Evolutionary conservation across 2,113 vertebrate genomes (phyloP).

Genomic region (Felis chaus): DNA sequence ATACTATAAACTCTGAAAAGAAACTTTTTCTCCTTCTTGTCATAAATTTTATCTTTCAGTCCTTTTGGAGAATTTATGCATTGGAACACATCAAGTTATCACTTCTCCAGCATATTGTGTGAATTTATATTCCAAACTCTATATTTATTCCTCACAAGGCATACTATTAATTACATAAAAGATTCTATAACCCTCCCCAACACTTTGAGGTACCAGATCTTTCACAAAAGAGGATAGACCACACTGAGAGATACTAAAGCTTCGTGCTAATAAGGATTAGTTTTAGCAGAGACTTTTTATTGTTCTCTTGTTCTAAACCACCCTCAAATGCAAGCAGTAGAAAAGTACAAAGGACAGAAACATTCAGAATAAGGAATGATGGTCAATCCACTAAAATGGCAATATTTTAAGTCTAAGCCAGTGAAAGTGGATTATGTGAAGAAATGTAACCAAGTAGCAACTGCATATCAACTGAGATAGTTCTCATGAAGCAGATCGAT

Average conservation of each 20-base stretch:
- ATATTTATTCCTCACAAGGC: neutral
- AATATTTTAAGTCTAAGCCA: neutral
- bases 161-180: neutral
- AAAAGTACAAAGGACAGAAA: neutral
- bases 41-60: neutral
- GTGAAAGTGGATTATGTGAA: neutral
- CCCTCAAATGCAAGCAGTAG: neutral
- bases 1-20: neutral
- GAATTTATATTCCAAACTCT: slow-evolving; percentile 1
- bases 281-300: neutral
- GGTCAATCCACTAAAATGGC: neutral
- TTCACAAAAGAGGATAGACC: neutral
- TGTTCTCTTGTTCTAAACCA: neutral
- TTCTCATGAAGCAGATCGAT: neutral
- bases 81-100: neutral
- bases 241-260: neutral
- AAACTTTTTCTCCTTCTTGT: neutral
- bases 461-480: neutral
- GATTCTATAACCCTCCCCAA: neutral
- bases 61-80: neutral
- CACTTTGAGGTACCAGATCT: neutral
- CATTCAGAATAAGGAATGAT: neutral
- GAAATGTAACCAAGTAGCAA: neutral
- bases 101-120: neutral
- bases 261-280: neutral